Evolutionary conservation across 2,888 invertebrate genomes (phyloP), one percentile per base, ranked within the genome.

Genomic region (Aethes cnicana): DNA sequence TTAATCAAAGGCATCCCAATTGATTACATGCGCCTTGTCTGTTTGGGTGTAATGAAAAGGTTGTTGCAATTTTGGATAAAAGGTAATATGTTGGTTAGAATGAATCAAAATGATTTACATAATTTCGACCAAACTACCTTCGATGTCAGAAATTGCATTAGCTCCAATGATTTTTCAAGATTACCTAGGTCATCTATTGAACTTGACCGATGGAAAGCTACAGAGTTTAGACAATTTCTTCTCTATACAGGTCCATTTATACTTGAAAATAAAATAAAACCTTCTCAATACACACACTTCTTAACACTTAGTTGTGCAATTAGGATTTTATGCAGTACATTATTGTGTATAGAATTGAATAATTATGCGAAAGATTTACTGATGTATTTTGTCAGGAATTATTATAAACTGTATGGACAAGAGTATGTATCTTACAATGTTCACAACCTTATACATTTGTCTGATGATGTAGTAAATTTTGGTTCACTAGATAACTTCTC

Each of bases 401-500:
- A 28, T 28, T 11, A 4, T 2, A 28, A 12, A 2, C 1, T 28
- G 3, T 28, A 28, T 28, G 28, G 28, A 9, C 9, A 28, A 28
- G 3, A 28, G 9, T 12, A 28, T 28, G 6, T 28, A 9, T 28
- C 28, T 28, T 4, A 28, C 5, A 28, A 28, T 11, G 28, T 28
- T 9, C 28, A 11, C 9, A 28, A 28, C 6, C 9, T 28, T 2
- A 28, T 12, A 28, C 28, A 28, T 28, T 28, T 28, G 9, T 8
- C 28, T 9, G 28, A 28, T 28, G 28, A 28, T 9, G 28, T 28
- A 28, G 12, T n/a, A 26, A n/a, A 26, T 26, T 26, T 26, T n/a
- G 28, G 28, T 28, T 28, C 28, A 28, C 28, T 28, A 28, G 28
- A 28, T 28, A 28, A 28, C 28, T 28, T 28, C 28, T 28, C 28